Evolutionary conservation across 2,797 vertebrate species (phyloP).

Genomic region (Pyrocephalus nanus): DNA sequence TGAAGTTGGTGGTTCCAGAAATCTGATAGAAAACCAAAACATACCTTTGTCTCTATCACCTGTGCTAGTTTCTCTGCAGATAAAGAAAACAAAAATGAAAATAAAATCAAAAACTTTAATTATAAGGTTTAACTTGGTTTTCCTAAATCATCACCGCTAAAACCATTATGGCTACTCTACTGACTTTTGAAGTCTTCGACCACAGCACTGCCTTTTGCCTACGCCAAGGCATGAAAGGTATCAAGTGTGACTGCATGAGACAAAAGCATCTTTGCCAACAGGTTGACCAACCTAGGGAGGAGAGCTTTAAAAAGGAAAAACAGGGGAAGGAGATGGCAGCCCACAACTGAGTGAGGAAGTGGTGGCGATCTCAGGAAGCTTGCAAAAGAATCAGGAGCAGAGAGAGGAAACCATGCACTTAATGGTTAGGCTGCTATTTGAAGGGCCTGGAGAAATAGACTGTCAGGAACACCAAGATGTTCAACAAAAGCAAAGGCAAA

Average conservation of each 20-base stretch:
- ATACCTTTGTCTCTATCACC: neutral
- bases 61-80: neutral
- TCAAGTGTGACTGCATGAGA: neutral
- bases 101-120: neutral
- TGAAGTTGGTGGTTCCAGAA: neutral
- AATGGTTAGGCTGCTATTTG: neutral
- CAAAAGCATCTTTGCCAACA: neutral
- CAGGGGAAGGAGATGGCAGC: neutral
- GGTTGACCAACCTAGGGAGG: neutral
- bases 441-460: neutral
- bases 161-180: neutral
- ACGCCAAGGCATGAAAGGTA: neutral
- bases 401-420: neutral
- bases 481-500: neutral
- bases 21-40: neutral
- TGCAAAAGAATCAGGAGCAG: neutral
- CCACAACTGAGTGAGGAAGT: neutral
- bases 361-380: rapidly evolving
- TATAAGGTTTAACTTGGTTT: neutral
- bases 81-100: neutral
- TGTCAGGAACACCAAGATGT: neutral
- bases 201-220: neutral
- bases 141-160: neutral
- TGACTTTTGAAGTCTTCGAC: neutral
- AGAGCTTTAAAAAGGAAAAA: neutral